Percentiles rank a stretch among this genome's conserved stretches.
These are phyloP conservation scores for Cephalotes varians DNA, from an alignment of 2,888 invertebrate species.

Conservation along the genomic window DNA sequence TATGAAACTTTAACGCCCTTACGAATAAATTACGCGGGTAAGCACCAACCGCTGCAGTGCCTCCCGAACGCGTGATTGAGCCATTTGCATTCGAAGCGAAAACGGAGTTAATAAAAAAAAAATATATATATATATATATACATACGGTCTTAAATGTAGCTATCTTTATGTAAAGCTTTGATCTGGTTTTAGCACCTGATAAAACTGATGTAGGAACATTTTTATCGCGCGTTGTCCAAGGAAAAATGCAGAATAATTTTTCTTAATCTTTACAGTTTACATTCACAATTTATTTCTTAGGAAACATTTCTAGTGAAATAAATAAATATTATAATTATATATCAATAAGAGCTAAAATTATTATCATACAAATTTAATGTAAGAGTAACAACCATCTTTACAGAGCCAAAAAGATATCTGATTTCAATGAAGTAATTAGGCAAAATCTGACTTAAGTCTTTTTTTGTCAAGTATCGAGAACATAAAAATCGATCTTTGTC, in stretches of 20 bases:
- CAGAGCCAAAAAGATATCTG: neutral
- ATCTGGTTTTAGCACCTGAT: neutral
- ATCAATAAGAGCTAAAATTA: neutral
- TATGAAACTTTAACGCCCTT: conserved; percentile 82
- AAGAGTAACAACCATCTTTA: neutral
- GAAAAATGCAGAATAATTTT: neutral
- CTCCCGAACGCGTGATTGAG: conserved; percentile 71
- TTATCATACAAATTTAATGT: neutral
- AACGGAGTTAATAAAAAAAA: conserved; percentile 66
- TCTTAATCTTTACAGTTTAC: neutral
- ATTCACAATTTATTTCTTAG: neutral
- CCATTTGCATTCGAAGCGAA: conserved; percentile 73
- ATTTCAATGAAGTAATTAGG: neutral
- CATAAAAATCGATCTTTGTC: conserved; percentile 54
- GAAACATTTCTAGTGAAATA: neutral
- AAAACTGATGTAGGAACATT: neutral
- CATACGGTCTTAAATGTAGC: neutral
- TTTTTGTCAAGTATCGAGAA: neutral
- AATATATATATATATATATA: neutral
- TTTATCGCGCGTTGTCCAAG: neutral
- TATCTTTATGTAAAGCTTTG: neutral
- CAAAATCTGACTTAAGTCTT: neutral
- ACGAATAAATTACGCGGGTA: conserved; percentile 79
- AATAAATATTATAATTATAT: neutral
- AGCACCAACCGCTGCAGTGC: conserved; percentile 65